Conservation (phyloP, 2,888 invertebrate genomes). For the Epistrophe eligans region DNA sequence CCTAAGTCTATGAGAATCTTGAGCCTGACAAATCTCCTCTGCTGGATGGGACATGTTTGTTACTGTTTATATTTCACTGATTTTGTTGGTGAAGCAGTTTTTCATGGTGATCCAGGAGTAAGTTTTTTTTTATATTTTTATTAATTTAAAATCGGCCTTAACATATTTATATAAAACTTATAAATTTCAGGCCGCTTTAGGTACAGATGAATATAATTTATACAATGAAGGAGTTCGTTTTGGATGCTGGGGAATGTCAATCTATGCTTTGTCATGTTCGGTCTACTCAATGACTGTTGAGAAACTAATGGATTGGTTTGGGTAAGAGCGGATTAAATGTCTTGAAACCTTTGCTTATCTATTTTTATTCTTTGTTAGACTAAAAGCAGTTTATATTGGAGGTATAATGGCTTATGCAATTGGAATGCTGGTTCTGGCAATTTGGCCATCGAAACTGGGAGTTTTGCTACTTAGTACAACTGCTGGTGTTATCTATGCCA, state of each 20-base stretch:
- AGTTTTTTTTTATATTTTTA: slow-evolving; percentile 62
- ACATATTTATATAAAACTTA: too few relatives aligned
- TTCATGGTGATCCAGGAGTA: slow-evolving; percentile 85
- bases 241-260: slow-evolving; percentile 84
- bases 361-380: slow-evolving; percentile 76
- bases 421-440: slow-evolving; percentile 83
- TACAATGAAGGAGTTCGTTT: slow-evolving; percentile 83
- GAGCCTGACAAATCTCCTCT: slow-evolving; percentile 87
- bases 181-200: slow-evolving; percentile 78
- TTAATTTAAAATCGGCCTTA: background rate
- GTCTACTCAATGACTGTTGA: slow-evolving; percentile 83
- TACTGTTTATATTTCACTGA: slow-evolving; percentile 88
- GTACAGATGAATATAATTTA: slow-evolving; percentile 77
- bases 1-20: slow-evolving; percentile 86
- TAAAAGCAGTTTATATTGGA: slow-evolving; percentile 81
- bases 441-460: slow-evolving; percentile 83
- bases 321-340: slow-evolving; percentile 77
- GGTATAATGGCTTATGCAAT: slow-evolving; percentile 82
- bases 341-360: background rate
- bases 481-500: slow-evolving; percentile 83
- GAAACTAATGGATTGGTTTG: slow-evolving; percentile 82
- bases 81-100: slow-evolving; percentile 88
- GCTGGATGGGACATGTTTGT: slow-evolving; percentile 88
- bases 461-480: slow-evolving; percentile 83
- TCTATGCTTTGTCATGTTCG: slow-evolving; percentile 84